phyloP scores from a whole-genome alignment of 2,113 vertebrate species.

The Phyllostomus discolor region DNA sequence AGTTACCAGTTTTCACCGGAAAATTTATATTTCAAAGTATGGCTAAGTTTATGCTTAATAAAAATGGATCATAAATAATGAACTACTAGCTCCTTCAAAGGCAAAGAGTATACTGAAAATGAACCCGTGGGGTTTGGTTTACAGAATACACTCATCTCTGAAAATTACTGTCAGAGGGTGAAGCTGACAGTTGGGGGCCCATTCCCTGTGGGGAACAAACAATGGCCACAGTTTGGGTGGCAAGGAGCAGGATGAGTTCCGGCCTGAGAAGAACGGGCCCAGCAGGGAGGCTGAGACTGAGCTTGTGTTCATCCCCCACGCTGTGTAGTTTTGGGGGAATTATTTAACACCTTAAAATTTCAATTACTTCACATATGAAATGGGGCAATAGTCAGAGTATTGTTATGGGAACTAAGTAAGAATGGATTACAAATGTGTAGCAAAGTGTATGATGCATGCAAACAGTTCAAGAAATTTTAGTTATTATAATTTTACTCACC shows the following conservation, averaged over 20 bases:
- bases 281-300: not conserved
- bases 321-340: not conserved
- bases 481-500: not conserved
- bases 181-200: not conserved
- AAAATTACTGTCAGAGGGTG: not conserved
- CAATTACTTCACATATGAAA: not conserved
- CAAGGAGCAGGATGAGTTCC: not conserved
- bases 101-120: not conserved
- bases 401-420: not conserved
- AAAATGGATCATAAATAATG: not conserved
- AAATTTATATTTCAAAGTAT: constrained; percentile 83
- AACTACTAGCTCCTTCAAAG: not conserved
- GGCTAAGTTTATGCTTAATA: constrained; percentile 82
- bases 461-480: not conserved
- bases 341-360: not conserved
- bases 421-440: not conserved
- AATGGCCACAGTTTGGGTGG: not conserved
- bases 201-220: not conserved
- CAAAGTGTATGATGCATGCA: not conserved
- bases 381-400: not conserved
- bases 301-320: not conserved
- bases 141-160: not conserved
- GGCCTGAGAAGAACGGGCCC: not conserved
- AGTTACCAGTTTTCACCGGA: constrained; percentile 85
- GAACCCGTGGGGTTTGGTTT: not conserved